Evolutionary conservation across 2,113 vertebrate species (phyloP).

Genomic region (Psammodynastes pulverulentus): DNA sequence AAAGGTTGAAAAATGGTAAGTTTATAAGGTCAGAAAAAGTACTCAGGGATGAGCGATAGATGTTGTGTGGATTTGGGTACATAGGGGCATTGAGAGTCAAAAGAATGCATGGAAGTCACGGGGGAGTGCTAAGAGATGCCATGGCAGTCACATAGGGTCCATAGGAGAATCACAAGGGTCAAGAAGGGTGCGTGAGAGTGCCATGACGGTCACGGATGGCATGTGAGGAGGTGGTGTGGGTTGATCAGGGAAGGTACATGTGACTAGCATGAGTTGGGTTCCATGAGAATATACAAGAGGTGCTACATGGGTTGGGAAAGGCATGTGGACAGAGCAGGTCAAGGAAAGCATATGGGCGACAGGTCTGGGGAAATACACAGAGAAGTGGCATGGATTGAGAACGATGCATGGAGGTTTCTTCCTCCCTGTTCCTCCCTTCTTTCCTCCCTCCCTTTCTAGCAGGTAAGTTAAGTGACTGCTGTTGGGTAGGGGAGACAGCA

Average conservation of each 20-base stretch:
- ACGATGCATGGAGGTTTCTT: no score
- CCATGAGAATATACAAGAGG: background rate
- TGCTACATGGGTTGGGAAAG: background rate
- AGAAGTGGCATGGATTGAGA: background rate
- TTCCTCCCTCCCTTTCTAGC: no score
- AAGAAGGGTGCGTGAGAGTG: background rate
- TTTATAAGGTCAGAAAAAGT: background rate
- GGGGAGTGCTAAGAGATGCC: background rate
- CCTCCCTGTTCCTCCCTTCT: no score
- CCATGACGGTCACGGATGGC: background rate
- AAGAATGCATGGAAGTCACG: background rate
- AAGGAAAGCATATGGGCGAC: background rate
- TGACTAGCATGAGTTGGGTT: background rate
- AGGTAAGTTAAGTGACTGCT: no score
- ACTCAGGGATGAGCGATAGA: background rate
- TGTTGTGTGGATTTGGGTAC: background rate
- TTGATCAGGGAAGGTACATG: background rate
- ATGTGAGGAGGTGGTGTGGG: background rate
- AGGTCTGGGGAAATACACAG: background rate
- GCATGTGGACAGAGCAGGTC: background rate
- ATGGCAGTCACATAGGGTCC: background rate
- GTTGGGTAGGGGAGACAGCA: no score
- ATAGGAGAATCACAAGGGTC: background rate
- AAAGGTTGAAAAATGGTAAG: background rate
- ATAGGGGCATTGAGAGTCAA: background rate